These are phyloP conservation scores for Meloidogyne floridensis DNA, from an alignment of 1,140 invertebrate species.

Conservation along the genomic window DNA sequence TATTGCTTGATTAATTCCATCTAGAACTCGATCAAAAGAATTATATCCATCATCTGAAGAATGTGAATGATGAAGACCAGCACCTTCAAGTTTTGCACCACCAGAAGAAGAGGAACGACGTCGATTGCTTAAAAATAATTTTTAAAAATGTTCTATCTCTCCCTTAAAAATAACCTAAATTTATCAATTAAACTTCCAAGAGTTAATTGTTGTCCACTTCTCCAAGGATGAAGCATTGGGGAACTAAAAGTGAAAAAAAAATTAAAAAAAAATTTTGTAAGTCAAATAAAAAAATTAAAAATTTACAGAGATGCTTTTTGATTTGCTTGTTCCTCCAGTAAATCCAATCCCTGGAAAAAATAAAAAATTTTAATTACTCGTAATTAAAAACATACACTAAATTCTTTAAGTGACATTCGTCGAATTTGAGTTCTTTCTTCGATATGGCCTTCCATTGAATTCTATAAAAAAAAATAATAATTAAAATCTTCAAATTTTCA, in stretches of 20 bases:
- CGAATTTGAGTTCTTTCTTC: slow-evolving; percentile 35
- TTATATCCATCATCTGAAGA: slow-evolving; percentile 9
- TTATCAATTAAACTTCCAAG: slow-evolving; percentile 38
- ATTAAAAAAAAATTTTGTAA: not conserved
- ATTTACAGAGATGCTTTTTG: slow-evolving; percentile 11
- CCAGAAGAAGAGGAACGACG: slow-evolving; percentile 34
- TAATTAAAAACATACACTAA: slow-evolving; percentile 6
- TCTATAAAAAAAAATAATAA: slow-evolving; percentile 12
- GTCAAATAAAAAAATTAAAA: not conserved
- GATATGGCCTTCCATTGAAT: slow-evolving; percentile 25
- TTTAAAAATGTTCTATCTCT: no score
- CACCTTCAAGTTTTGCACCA: slow-evolving; percentile 10
- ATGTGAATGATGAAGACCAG: not conserved
- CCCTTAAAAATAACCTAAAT: slow-evolving; percentile 13
- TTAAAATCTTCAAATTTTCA: not conserved
- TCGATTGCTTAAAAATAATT: slow-evolving; percentile 30
- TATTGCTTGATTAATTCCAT: slow-evolving; percentile 22
- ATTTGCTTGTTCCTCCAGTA: slow-evolving; percentile 11
- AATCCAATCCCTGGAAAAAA: slow-evolving; percentile 24
- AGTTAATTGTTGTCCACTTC: slow-evolving; percentile 18
- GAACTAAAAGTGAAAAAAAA: slow-evolving; percentile 24
- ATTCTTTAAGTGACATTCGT: slow-evolving; percentile 40
- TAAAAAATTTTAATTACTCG: not conserved
- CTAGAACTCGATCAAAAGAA: slow-evolving; percentile 28
- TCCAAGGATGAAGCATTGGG: slow-evolving; percentile 28